Evolutionary conservation across 2,888 invertebrate species (phyloP).

Genomic region (Balanococcus diminutus): DNA sequence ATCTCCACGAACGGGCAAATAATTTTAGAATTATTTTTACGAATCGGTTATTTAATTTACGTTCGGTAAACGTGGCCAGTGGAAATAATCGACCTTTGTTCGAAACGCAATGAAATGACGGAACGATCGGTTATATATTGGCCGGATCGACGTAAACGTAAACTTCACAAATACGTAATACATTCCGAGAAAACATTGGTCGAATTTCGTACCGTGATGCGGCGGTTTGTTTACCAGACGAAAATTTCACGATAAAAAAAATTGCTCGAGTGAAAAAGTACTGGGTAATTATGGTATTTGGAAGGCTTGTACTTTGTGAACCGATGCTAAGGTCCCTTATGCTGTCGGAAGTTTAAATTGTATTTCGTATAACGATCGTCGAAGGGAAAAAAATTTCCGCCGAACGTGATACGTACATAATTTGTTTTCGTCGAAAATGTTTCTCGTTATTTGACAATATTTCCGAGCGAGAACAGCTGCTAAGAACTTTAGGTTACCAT

Average conservation of each 20-base stretch:
- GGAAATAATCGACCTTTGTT: slow-evolving; percentile 16
- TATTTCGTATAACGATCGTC: background rate
- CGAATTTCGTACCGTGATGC: slow-evolving; percentile 3
- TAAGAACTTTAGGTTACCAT: background rate
- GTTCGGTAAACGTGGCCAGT: background rate
- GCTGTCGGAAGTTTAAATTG: background rate
- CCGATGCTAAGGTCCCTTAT: too few species aligned
- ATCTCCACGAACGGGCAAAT: background rate
- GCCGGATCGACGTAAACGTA: background rate
- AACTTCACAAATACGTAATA: background rate
- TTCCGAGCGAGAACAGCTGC: background rate
- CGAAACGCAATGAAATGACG: background rate
- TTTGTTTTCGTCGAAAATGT: background rate
- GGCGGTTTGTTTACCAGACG: background rate
- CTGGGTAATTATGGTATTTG: background rate
- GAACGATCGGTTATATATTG: background rate
- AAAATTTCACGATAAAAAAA: background rate
- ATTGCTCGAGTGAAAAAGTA: background rate
- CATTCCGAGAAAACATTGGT: background rate
- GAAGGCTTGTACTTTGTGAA: background rate
- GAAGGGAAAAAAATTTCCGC: background rate
- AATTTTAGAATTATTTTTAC: slow-evolving; percentile 27
- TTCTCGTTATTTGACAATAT: background rate
- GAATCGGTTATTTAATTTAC: slow-evolving; percentile 30
- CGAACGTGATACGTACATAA: background rate